Conservation (phyloP, 2,888 invertebrate species). For the Schrankia costaestrigalis region DNA sequence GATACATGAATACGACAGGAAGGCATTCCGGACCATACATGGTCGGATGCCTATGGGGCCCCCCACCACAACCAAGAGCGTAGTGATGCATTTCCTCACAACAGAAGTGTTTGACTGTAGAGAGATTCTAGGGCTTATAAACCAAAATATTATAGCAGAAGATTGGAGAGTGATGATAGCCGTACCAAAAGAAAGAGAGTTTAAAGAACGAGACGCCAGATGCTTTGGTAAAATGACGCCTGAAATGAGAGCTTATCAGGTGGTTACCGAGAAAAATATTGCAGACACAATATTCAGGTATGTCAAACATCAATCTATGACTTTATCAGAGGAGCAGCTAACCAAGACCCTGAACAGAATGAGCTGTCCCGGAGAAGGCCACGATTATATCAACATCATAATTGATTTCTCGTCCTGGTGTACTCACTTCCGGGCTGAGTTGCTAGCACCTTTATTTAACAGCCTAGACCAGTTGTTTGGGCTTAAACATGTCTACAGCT, state of each 20-base stretch:
- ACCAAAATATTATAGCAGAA: not conserved
- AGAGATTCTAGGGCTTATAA: not conserved
- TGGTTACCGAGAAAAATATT: slow-evolving; percentile 3
- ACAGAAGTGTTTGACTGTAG: not conserved
- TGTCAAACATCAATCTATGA: slow-evolving; percentile 2
- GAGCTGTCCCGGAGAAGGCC: not conserved
- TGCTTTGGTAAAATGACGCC: slow-evolving; percentile 2
- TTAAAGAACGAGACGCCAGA: not conserved
- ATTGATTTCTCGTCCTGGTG: not conserved
- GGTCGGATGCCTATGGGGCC: not conserved
- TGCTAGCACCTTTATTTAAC: not conserved
- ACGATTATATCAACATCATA: not conserved
- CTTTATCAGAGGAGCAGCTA: not conserved
- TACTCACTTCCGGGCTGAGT: not conserved
- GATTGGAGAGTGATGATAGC: not conserved
- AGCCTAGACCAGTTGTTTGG: not conserved
- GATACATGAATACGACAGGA: not conserved
- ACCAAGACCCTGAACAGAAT: not conserved
- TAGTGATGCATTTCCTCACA: not conserved
- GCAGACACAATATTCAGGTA: slow-evolving; percentile 1
- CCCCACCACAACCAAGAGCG: not conserved
- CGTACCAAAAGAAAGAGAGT: not conserved
- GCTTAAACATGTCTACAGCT: not conserved
- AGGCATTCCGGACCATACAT: not conserved
- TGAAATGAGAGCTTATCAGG: slow-evolving; percentile 2